Evolutionary conservation across 1,140 invertebrate species (phyloP).

Genomic region (Saccostrea glomerata): DNA sequence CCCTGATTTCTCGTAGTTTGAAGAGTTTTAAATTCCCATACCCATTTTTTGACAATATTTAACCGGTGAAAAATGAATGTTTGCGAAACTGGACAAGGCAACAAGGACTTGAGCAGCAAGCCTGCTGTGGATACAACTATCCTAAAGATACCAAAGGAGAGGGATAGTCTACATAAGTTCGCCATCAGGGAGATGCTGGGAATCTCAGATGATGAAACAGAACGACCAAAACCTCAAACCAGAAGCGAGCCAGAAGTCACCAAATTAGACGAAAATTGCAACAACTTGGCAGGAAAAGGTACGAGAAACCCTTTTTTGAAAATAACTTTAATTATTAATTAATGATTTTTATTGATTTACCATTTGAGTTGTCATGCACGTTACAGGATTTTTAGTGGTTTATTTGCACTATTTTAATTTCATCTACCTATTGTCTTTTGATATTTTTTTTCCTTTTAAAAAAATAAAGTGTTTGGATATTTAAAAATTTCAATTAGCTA

Average conservation of each 20-base stretch:
- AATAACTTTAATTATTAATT: too few species aligned
- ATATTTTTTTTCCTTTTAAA: too few species aligned
- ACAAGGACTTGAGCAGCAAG: background rate
- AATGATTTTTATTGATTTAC: too few species aligned
- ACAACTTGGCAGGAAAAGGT: conserved; percentile 7
- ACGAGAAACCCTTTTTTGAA: background rate
- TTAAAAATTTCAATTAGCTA: too few species aligned
- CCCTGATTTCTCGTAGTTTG: background rate
- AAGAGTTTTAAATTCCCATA: background rate
- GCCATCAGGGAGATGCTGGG: conserved; percentile 22
- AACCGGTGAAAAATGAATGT: background rate
- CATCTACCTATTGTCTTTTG: too few species aligned
- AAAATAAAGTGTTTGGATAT: too few species aligned
- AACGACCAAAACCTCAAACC: background rate
- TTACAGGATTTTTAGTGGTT: too few species aligned
- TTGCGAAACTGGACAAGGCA: background rate
- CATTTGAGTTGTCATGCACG: too few species aligned
- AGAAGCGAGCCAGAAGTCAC: background rate
- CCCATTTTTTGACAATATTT: background rate
- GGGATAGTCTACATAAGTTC: conserved; percentile 40
- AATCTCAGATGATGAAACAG: background rate
- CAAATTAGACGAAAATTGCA: conserved; percentile 41
- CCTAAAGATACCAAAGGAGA: conserved; percentile 29
- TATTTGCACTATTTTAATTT: too few species aligned
- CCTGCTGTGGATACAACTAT: conserved; percentile 8